These are phyloP conservation scores for Hybognathus amarus DNA, from an alignment of 2,797 vertebrate species.

Conservation along the genomic window DNA sequence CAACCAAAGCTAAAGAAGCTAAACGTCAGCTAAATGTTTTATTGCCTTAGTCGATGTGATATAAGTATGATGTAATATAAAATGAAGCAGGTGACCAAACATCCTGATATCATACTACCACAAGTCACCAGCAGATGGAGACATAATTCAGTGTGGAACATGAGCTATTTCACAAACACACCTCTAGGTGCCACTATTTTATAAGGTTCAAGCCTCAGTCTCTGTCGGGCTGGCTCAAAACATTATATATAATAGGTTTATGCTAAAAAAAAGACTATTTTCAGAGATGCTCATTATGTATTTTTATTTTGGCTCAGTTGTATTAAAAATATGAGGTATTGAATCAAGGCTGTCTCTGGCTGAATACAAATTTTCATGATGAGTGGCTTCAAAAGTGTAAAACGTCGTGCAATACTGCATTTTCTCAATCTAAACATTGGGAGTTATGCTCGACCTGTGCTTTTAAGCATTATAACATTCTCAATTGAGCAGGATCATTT, in stretches of 20 bases:
- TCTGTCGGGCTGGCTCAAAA: too few species aligned
- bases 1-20: not conserved
- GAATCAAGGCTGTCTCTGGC: not conserved
- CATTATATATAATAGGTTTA: not conserved
- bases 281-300: too few species aligned
- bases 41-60: not conserved
- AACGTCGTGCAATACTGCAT: not conserved
- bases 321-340: not conserved
- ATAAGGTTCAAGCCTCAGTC: not conserved
- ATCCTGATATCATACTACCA: not conserved
- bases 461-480: not conserved
- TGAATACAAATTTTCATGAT: not conserved
- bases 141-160: not conserved
- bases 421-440: not conserved
- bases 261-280: not conserved
- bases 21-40: not conserved
- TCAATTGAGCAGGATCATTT: not conserved
- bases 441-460: not conserved
- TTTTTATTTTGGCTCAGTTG: not conserved
- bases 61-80: not conserved
- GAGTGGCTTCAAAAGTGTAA: not conserved
- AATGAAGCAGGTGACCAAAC: not conserved
- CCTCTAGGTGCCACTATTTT: slow-evolving; percentile 45
- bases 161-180: not conserved
- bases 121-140: slow-evolving; percentile 45